These are phyloP conservation scores for Vultur gryphus DNA, from an alignment of 2,797 vertebrate species.

Conservation along the genomic window DNA sequence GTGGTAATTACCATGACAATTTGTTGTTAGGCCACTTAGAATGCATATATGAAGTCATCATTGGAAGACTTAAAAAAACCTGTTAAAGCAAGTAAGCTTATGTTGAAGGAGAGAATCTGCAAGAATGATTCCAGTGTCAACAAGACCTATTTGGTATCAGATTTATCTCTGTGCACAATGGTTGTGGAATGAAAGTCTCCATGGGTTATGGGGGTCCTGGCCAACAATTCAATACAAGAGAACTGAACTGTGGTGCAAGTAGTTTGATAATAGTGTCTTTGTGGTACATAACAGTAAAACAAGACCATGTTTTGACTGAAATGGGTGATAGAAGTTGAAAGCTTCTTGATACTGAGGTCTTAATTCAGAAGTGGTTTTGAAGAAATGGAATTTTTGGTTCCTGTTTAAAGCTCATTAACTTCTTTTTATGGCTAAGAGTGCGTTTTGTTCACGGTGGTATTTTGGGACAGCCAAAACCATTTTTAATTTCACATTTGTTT, in stretches of 20 bases:
- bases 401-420: background rate
- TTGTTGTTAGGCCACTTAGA: background rate
- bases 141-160: background rate
- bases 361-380: background rate
- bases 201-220: background rate
- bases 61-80: background rate
- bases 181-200: background rate
- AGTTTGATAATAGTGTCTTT: background rate
- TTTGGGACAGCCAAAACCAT: background rate
- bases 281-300: background rate
- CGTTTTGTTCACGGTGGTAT: background rate
- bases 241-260: background rate
- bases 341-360: background rate
- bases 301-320: background rate
- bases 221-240: background rate
- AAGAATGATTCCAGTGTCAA: background rate
- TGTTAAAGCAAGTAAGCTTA: background rate
- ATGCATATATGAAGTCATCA: background rate
- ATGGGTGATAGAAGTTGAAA: background rate
- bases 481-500: background rate
- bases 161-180: background rate
- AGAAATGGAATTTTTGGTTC: background rate
- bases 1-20: background rate
- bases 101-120: background rate
- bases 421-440: background rate